phyloP scores from a whole-genome alignment of 2,888 invertebrate species.

The Cerceris ruficornis region DNA sequence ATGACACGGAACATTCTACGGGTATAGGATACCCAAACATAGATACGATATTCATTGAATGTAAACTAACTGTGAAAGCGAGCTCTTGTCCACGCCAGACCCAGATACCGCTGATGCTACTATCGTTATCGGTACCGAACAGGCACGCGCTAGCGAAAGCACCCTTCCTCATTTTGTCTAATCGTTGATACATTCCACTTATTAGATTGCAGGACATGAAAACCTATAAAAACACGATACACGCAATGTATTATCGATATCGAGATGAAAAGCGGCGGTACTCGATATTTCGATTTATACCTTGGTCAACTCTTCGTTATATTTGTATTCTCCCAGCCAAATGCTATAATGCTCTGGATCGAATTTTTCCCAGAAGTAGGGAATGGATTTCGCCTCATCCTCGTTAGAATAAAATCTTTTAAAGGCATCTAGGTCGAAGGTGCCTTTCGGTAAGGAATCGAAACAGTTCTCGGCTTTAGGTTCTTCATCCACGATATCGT shows the following conservation, averaged over 20 bases:
- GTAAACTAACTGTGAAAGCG: constrained; percentile 88
- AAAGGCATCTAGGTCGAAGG: constrained; percentile 98
- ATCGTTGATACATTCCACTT: constrained; percentile 97
- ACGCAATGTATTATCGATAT: too few relatives aligned
- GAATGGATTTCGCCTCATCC: constrained; percentile 95
- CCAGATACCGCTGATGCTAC: constrained; percentile 98
- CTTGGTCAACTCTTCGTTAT: constrained; percentile 94
- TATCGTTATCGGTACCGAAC: constrained; percentile 96
- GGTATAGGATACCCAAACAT: not conserved
- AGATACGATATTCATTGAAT: not conserved
- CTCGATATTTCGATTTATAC: constrained; percentile 54
- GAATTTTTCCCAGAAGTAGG: constrained; percentile 99
- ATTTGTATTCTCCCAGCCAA: constrained; percentile 99
- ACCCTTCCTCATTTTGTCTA: constrained; percentile 98
- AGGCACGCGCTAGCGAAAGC: constrained; percentile 97
- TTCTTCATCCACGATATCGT: constrained; percentile 88
- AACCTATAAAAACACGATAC: constrained; percentile 79
- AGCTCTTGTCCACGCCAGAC: constrained; percentile 98
- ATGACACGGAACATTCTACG: not conserved
- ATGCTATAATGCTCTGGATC: constrained; percentile 98
- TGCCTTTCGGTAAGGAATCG: constrained; percentile 93
- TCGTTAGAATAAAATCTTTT: constrained; percentile 99
- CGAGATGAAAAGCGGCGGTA: too few relatives aligned
- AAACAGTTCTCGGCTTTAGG: constrained; percentile 96
- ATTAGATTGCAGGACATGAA: constrained; percentile 99